Conservation (phyloP, 2,113 vertebrate genomes). For the Alligator sinensis region DNA sequence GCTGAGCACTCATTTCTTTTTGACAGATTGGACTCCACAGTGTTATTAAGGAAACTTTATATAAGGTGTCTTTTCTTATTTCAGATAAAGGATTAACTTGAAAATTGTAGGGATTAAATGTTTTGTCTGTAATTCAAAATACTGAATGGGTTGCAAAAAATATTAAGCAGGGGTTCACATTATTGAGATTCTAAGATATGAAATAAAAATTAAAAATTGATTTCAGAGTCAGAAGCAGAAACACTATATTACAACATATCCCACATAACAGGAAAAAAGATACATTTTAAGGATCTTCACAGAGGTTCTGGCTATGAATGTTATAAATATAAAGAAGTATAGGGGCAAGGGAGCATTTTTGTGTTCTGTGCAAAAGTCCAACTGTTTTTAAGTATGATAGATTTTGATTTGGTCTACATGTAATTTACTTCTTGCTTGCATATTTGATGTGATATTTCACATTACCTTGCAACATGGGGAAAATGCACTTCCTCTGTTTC, state of each 20-base stretch:
- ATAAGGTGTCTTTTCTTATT: neutral
- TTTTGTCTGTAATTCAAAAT: constrained; percentile 7
- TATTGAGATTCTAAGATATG: neutral
- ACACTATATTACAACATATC: neutral
- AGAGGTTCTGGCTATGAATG: neutral
- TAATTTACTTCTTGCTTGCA: neutral
- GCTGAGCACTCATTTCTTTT: neutral
- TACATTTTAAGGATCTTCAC: neutral
- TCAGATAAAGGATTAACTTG: neutral
- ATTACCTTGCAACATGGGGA: neutral
- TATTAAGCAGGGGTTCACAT: neutral
- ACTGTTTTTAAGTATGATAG: neutral
- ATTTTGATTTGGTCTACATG: neutral
- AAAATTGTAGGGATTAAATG: neutral
- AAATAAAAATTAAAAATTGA: constrained; percentile 7
- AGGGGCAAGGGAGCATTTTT: neutral
- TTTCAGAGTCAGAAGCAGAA: neutral
- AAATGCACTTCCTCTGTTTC: neutral
- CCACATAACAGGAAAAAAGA: neutral
- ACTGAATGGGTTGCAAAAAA: neutral
- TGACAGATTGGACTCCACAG: neutral
- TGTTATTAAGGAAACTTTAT: neutral
- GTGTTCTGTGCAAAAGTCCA: neutral
- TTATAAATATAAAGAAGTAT: neutral
- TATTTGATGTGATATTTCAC: neutral